Base-by-base conservation (phyloP, 2,797 vertebrate genomes). In the Tachyglossus aculeatus region DNA sequence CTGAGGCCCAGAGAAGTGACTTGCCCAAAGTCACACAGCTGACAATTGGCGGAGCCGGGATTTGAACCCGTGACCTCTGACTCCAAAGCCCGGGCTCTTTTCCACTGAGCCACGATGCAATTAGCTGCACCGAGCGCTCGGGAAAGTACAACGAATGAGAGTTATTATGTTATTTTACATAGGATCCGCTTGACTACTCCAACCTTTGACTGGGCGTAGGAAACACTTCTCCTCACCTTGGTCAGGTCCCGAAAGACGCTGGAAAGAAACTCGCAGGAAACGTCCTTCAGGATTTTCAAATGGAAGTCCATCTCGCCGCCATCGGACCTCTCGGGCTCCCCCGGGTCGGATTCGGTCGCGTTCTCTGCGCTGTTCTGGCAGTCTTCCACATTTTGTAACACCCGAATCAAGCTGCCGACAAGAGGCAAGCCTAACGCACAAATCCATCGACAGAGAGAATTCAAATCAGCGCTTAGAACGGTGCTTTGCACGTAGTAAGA, bases 201-300 rank as follows among this genome's bases (percentile, higher is more conserved):
- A n/a, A n/a, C n/a, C n/a, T n/a, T n/a, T n/a, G n/a, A n/a, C n/a
- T n/a, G n/a, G n/a, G n/a, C n/a, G n/a, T n/a, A n/a, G n/a, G n/a
- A 18, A 58, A 60, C 24, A 41, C 24, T 3, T 67, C 55, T 67
- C 80, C 47, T 71, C 91, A 98, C 98, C 94, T 94, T 95, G 16
- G 93, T 85, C 74, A 97, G 82, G 22, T 91, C 73, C 69, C 84
- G 70, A 71, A 95, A 90, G 67, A 98, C 86, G 82, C 94, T 94
- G 48, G 96, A 94, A 48, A 99, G 94, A 63, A 99, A 94, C 88
- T 98, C 98, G 36, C 92, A 90, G 39, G 94, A 93, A 77, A 96
- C 93, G 77, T 97, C 96, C 67, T 93, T 91, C 61, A 99, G 89
- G 60, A 94, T 93, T 84, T 92, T 91, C 66, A 97, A 85, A 81